Evolutionary conservation across 2,113 vertebrate genomes (phyloP).

Genomic region (Leptosomus discolor): DNA sequence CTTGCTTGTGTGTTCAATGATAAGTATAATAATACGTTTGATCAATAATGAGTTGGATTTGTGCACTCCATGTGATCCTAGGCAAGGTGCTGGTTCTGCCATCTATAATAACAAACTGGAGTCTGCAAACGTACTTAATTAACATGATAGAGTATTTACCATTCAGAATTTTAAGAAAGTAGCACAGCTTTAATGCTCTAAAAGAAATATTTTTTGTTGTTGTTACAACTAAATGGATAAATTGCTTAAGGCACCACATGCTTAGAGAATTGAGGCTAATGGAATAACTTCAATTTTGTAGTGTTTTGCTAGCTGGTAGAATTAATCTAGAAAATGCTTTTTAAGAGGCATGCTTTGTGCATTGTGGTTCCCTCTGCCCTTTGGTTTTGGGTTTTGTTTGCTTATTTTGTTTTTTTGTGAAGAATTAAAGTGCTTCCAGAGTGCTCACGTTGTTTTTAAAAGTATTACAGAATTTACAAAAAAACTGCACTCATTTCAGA

Average conservation of each 20-base stretch:
- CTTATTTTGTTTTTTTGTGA: background rate
- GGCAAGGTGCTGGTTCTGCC: background rate
- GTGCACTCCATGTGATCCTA: fast-evolving
- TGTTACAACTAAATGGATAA: slow-evolving; percentile 40
- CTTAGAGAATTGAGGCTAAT: slow-evolving; percentile 38
- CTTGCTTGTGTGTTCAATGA: background rate
- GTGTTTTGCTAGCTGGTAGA: background rate
- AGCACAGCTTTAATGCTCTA: background rate
- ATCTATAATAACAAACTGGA: background rate
- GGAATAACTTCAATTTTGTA: slow-evolving; percentile 16
- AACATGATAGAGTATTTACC: slow-evolving; percentile 43
- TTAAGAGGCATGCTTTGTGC: background rate
- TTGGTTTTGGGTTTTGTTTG: background rate
- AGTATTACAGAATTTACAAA: background rate
- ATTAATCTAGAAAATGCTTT: slow-evolving; percentile 42
- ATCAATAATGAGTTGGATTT: background rate
- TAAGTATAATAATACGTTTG: too few species aligned
- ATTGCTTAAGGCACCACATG: slow-evolving; percentile 29
- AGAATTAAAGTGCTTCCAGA: background rate
- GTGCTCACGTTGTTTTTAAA: background rate
- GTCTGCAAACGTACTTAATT: background rate
- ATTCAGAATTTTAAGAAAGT: background rate
- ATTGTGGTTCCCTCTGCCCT: background rate
- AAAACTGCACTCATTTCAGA: background rate
- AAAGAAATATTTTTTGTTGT: background rate